Evolutionary conservation across 2,113 vertebrate species (phyloP).

Genomic region (Pampusana beccarii): DNA sequence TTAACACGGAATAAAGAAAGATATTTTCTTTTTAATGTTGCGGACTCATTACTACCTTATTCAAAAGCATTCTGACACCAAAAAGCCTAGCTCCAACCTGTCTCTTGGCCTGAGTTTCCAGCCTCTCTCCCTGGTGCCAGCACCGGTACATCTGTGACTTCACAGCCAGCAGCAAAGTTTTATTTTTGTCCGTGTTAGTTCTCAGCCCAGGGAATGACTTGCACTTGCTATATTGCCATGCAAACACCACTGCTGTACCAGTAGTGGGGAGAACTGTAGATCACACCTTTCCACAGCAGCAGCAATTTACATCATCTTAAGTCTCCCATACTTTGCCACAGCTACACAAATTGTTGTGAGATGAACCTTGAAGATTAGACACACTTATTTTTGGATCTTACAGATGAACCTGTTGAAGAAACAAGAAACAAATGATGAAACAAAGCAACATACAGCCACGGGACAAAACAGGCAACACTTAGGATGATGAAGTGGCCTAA

Average conservation of each 20-base stretch:
- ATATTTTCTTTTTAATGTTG: not conserved
- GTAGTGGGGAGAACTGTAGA: not conserved
- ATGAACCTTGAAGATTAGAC: not conserved
- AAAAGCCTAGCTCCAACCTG: not conserved
- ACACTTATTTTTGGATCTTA: not conserved
- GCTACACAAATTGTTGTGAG: not conserved
- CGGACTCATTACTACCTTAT: not conserved
- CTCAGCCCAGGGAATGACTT: not conserved
- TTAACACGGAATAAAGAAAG: not conserved
- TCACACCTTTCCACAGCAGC: not conserved
- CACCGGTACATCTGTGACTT: not conserved
- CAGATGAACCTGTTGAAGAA: not conserved
- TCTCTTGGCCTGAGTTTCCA: not conserved
- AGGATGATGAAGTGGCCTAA: not conserved
- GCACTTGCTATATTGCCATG: not conserved
- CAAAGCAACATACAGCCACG: not conserved
- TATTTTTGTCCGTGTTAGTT: not conserved
- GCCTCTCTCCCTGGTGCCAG: not conserved
- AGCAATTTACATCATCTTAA: not conserved
- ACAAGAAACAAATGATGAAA: not conserved
- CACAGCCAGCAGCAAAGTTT: not conserved
- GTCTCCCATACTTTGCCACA: not conserved
- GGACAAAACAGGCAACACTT: not conserved
- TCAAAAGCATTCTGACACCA: not conserved
- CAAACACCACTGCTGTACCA: not conserved